Evolutionary conservation across 2,113 vertebrate genomes (phyloP).

Genomic region (Drymodes brunneopygia): DNA sequence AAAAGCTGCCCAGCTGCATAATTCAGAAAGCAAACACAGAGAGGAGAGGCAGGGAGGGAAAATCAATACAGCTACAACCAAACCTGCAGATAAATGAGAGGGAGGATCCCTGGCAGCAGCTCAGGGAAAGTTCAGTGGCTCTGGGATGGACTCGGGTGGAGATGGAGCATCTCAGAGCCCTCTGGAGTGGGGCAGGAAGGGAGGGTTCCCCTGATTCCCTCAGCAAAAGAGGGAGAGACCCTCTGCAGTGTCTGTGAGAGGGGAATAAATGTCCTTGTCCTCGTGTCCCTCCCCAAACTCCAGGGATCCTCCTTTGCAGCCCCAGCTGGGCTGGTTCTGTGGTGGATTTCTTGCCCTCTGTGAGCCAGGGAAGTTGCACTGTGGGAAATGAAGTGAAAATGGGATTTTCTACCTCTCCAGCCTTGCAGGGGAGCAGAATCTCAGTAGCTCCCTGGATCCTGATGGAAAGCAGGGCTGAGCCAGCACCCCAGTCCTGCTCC

Average conservation of each 20-base stretch:
- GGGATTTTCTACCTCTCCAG: background rate
- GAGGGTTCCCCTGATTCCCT: background rate
- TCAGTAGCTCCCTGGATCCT: background rate
- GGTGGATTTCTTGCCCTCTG: background rate
- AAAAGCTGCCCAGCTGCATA: slow-evolving; percentile 65
- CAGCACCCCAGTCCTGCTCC: fast-evolving
- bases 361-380: fast-evolving
- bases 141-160: background rate
- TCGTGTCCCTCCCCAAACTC: background rate
- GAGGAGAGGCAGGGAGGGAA: slow-evolving; percentile 35
- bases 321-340: fast-evolving
- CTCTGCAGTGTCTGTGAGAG: background rate
- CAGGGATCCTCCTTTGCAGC: background rate
- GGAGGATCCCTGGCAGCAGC: slow-evolving; percentile 6
- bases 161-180: background rate
- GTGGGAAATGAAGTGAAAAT: background rate
- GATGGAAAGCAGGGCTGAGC: background rate
- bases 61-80: slow-evolving; percentile 65
- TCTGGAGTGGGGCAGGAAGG: background rate
- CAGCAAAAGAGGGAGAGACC: background rate
- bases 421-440: too few relatives aligned
- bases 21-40: slow-evolving; percentile 69
- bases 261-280: background rate
- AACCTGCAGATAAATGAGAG: slow-evolving; percentile 66
- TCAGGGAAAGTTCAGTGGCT: background rate